phyloP scores from a whole-genome alignment of 2,797 vertebrate species.

The Ispidina picta region DNA sequence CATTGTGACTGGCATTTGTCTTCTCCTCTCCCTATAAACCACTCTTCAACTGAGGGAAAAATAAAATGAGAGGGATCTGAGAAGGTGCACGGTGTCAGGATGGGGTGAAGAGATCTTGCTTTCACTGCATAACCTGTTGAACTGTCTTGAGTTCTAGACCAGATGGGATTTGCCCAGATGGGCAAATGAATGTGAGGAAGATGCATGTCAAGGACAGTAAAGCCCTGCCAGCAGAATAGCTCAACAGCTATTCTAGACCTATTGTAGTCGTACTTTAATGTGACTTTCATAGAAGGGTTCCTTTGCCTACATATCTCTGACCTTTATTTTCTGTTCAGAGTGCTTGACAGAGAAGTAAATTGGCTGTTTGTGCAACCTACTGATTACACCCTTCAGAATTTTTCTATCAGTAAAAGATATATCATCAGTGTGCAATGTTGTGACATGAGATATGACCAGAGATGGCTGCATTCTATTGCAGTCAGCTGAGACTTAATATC shows the following conservation, averaged over 20 bases:
- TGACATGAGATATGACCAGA: background rate
- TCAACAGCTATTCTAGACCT: background rate
- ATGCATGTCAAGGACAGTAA: background rate
- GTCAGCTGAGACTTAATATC: background rate
- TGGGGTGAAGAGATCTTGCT: background rate
- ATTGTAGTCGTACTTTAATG: background rate
- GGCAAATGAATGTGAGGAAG: background rate
- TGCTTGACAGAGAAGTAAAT: background rate
- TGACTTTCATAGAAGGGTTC: background rate
- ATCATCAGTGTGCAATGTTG: background rate
- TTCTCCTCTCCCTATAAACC: background rate
- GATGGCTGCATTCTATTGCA: background rate
- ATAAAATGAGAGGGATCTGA: background rate
- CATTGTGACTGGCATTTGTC: background rate
- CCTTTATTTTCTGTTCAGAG: background rate
- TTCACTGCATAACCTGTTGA: background rate
- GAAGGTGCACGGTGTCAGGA: background rate
- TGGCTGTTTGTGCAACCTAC: background rate
- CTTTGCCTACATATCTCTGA: background rate
- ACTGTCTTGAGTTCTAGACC: background rate
- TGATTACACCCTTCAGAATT: background rate
- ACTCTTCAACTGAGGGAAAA: background rate
- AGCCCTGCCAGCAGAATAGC: background rate
- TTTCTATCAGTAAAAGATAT: background rate
- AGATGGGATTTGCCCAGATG: background rate